phyloP scores from a whole-genome alignment of 2,797 vertebrate species.

The Acanthurus leucopareius region DNA sequence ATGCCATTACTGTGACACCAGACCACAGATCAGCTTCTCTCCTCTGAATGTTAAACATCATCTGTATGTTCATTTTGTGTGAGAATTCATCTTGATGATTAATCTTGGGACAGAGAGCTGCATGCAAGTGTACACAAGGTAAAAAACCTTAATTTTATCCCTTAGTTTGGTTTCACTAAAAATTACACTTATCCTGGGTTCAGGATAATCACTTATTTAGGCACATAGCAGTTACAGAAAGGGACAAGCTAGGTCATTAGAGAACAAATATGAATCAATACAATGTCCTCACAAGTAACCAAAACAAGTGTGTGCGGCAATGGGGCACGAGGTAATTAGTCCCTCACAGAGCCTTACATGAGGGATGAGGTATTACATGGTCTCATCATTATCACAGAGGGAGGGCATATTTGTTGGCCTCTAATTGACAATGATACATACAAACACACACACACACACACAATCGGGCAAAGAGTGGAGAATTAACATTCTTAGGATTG shows the following conservation, averaged over 20 bases:
- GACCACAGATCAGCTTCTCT: background rate
- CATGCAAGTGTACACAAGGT: no score
- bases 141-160: no score
- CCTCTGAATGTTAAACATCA: background rate
- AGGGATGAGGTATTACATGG: constrained; percentile 38
- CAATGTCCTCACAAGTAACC: background rate
- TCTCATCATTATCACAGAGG: constrained; percentile 35
- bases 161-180: no score
- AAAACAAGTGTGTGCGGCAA: constrained; percentile 19
- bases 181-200: background rate
- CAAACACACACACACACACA: background rate
- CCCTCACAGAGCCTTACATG: constrained; percentile 46
- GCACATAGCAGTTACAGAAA: background rate
- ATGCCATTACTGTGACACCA: background rate
- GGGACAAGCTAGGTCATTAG: background rate
- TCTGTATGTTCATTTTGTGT: no score
- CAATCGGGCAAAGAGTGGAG: background rate
- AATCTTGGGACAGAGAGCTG: no score
- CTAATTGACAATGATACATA: constrained; percentile 38
- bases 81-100: no score
- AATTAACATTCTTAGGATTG: constrained; percentile 39
- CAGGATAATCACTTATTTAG: background rate
- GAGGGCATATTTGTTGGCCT: constrained; percentile 29
- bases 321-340: constrained; percentile 42
- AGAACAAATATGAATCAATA: constrained; percentile 13